Evolutionary conservation across 2,888 invertebrate species (phyloP), one percentile per base, ranked within the genome.

Genomic region (Quadroppia sp.): DNA sequence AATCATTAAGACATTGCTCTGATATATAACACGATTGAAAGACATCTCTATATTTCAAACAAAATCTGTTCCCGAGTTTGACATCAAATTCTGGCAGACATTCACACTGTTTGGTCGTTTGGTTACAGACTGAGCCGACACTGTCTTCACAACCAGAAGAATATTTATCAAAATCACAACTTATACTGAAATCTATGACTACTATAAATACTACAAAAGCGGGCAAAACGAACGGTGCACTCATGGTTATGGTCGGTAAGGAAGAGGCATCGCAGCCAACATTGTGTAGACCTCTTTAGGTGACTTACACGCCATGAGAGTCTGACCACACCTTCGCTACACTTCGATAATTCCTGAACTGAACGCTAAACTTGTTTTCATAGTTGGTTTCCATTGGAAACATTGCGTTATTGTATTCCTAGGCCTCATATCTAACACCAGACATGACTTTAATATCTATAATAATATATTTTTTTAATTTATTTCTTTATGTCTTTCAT

Each of bases 271-370:
- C 28, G 28, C 20, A 28, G 56, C 28, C 28, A 56, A 28, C 56
- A 17, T 17, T 28, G 15, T 23, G 28, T 13, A 56, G 23, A 56
- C 56, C 23, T 56, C 56, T 56, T 64, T 64, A 20, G 61, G 36
- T 64, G 61, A 36, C 61, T 36, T 64, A 32, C 61, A 64, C 61
- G 61, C 61, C 61, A 64, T 64, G 36, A 64, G 20, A 36, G 13
- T 64, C 53, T 64, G 61, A 64, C 61, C 61, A 64, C 61, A 64
- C 61, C 61, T 64, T 64, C 56, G 61, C 32, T 64, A 64, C n/a
- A 36, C 61, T 36, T 64, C 20, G 61, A 64, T 64, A 64, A 56
- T 28, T 56, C 28, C 28, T 56, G 56, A 56, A 56, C 56, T 56
- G 23, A 56, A 56, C 56, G 23, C 15, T 56, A 56, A 56, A 56